Base-by-base conservation (phyloP, 2,888 invertebrate genomes). In the Orthosia gracilis region DNA sequence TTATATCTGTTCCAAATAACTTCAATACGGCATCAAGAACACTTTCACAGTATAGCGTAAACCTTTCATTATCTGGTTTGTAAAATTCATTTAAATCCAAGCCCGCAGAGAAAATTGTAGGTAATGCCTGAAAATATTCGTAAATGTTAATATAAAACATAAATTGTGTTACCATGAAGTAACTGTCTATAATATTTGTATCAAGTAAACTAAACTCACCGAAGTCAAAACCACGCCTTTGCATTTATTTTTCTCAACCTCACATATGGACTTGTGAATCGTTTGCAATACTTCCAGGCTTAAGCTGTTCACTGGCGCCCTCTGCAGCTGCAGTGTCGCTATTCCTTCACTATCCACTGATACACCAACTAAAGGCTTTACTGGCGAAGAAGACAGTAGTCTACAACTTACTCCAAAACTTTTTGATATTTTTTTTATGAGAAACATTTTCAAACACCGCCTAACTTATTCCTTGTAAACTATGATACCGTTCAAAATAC, bases 61-160 rank as follows among this genome's bases (percentile, higher is more conserved):
- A 85, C 76, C 97, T 94, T 18, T 97, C 97, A 63, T 92, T 90
- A 58, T 98, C 96, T 0, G 98, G 97, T 89, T 98, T 97, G 89
- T 98, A 97, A 97, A 98, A 97, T 94, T 98, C 98, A 87, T 97
- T 92, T 58, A 98, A 97, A 88, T 98, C 98, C 76, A 98, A 89
- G 4, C 98, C 98, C n/a, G 97, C 98, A 23, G 97, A 97, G 90
- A 98, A 98, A 61, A 98, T 94, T 50, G 96, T 97, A 58, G 97
- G 96, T 0, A 96, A 92, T 26, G 96, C 95, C 97, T 97, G 89
- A 58, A 87, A 87, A 67, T 40, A 40, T 40, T 40, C 40, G 7
- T 31, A 31, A 31, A 31, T 31, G 5, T 31, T 31, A 31, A 31
- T 31, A 31, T 31, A 31, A 31, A 7, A 31, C 31, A 7, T 31